phyloP scores from a whole-genome alignment of 2,113 vertebrate genomes.

The Elephas maximus region DNA sequence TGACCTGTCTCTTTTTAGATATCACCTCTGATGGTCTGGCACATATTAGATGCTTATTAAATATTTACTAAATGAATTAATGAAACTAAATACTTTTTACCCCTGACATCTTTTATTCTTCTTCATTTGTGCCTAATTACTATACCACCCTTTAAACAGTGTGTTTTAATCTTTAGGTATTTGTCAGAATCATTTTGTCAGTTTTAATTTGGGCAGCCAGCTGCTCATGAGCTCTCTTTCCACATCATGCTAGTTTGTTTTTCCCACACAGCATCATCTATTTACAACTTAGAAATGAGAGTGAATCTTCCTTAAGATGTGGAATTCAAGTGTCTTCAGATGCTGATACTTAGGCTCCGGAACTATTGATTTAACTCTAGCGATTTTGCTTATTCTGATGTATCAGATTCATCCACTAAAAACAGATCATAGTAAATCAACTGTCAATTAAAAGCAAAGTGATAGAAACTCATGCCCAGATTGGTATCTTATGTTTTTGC shows the following conservation, averaged over 20 bases:
- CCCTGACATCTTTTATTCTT: not conserved
- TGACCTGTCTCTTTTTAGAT: not conserved
- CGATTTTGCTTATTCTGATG: conserved; percentile 28
- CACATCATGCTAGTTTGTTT: conserved; percentile 34
- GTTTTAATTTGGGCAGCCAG: conserved; percentile 30
- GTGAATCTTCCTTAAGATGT: conserved; percentile 40
- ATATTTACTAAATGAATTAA: conserved; percentile 30
- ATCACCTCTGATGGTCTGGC: not conserved
- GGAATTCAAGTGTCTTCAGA: conserved; percentile 4
- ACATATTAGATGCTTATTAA: conserved; percentile 9
- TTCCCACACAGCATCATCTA: not conserved
- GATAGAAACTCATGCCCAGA: not conserved
- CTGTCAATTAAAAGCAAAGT: conserved; percentile 25
- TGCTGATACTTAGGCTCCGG: not conserved
- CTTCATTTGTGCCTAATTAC: conserved; percentile 43
- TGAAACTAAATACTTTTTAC: not conserved
- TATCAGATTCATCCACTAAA: conserved; percentile 23
- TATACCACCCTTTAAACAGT: not conserved
- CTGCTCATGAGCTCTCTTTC: conserved; percentile 5
- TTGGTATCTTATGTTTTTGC: not conserved
- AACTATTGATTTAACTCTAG: conserved; percentile 26
- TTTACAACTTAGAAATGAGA: conserved; percentile 57
- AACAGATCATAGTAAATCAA: conserved; percentile 31
- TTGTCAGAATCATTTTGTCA: conserved; percentile 54
- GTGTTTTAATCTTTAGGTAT: conserved; percentile 49